Percentiles rank a stretch among this genome's conserved stretches.
These are phyloP conservation scores for Sebastes trivittatus DNA, from an alignment of 2,797 vertebrate species.

Conservation along the genomic window DNA sequence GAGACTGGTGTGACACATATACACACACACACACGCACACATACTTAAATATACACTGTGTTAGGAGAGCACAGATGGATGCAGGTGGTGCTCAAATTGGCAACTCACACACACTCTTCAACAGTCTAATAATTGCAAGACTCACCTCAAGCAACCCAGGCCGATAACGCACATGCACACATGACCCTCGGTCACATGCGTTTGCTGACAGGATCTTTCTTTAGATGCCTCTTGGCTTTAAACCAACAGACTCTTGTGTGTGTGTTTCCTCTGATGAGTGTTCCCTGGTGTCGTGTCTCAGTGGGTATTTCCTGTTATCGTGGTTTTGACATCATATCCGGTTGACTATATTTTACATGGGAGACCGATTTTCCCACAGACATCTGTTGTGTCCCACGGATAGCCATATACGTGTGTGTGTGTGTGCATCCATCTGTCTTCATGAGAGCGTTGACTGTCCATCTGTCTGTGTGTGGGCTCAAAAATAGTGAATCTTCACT, in stretches of 20 bases:
- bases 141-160: slow-evolving; percentile 38
- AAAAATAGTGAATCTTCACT: slow-evolving; percentile 64
- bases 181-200: background rate
- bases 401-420: slow-evolving; percentile 18
- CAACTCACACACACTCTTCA: slow-evolving; percentile 23
- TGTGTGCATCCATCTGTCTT: slow-evolving; percentile 54
- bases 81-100: slow-evolving; percentile 23
- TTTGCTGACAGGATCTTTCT: slow-evolving; percentile 49
- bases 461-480: slow-evolving; percentile 76
- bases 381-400: slow-evolving; percentile 70
- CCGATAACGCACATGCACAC: slow-evolving; percentile 8
- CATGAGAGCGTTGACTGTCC: slow-evolving; percentile 62
- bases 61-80: slow-evolving; percentile 17
- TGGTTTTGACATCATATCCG: slow-evolving; percentile 72
- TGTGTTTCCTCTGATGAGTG: slow-evolving; percentile 20
- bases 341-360: slow-evolving; percentile 61
- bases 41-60: slow-evolving; percentile 20
- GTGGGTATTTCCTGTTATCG: slow-evolving; percentile 65
- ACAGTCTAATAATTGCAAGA: slow-evolving; percentile 43
- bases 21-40: slow-evolving; percentile 7
- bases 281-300: slow-evolving; percentile 41
- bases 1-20: slow-evolving; percentile 67
- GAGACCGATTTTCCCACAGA: slow-evolving; percentile 77
- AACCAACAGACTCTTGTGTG: slow-evolving; percentile 15
- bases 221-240: slow-evolving; percentile 23